Conservation (phyloP, 2,888 invertebrate genomes). For the Allacma fusca region DNA sequence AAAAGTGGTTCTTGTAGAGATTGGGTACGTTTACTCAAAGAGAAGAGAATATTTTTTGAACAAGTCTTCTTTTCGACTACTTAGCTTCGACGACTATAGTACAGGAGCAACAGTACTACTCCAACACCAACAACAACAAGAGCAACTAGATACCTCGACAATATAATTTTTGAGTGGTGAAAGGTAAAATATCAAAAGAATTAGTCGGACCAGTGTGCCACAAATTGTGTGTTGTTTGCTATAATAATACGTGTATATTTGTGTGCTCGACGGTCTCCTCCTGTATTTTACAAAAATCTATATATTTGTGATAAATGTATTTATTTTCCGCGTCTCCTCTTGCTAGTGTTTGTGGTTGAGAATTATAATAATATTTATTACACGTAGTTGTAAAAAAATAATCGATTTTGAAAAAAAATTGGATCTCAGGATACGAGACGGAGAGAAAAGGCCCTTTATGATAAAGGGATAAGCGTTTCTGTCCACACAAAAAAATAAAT, state of each 20-base stretch:
- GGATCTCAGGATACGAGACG: conserved; percentile 18
- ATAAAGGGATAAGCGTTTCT: neutral
- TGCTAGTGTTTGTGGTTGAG: conserved; percentile 24
- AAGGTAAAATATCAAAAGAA: conserved; percentile 17
- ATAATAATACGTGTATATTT: conserved; percentile 26
- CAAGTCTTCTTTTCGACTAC: neutral
- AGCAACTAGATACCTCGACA: conserved; percentile 4
- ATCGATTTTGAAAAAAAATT: neutral
- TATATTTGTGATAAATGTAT: conserved; percentile 40
- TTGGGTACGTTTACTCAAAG: neutral
- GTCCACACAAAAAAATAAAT: neutral
- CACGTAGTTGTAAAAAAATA: neutral
- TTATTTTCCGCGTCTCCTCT: conserved; percentile 6
- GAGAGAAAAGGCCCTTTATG: neutral
- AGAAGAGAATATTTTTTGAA: conserved; percentile 13
- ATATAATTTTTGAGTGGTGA: conserved; percentile 30
- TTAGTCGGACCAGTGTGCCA: conserved; percentile 33
- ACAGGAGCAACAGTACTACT: neutral
- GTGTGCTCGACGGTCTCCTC: neutral
- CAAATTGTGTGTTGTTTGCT: conserved; percentile 27
- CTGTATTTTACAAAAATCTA: neutral
- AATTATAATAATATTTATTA: conserved; percentile 21
- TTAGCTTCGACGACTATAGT: neutral
- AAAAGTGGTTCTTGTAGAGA: neutral
- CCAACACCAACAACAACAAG: neutral